Base-by-base conservation (phyloP, 2,797 vertebrate genomes). In the Tapirus indicus region DNA sequence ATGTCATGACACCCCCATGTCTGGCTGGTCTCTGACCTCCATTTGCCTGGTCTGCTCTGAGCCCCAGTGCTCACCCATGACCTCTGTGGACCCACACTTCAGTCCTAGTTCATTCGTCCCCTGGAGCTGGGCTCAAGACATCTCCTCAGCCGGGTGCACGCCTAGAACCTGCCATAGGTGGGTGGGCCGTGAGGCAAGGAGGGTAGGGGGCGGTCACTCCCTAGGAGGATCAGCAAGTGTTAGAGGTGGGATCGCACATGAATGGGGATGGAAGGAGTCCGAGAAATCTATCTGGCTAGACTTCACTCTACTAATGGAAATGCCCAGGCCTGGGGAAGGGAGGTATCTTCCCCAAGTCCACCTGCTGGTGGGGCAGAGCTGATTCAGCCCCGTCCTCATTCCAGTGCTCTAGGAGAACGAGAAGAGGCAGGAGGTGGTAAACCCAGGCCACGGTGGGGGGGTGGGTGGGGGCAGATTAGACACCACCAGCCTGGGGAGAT, bases 401-500 rank as follows among this genome's bases (percentile, higher is more conserved):
- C n/a, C 72, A 44, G 25, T 21, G 5, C 41, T 20, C 49, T 32
- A 18, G 47, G 56, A 72, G 20, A 16, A 4, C 3, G 23, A 16
- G 23, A 64, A 6, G 20, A 21, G 12, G 32, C 29, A 16, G 6
- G n/a, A 18, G 38, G 25, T 5, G 0, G 23, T 0, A 16, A 38
- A 25, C 11, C 4, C 3, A 29, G 27, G 14, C 13, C 32, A 25
- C 18, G 0, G 41, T 0, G 6, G n/a, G 44, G 4, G 32, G 32
- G 32, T 9, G 8, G 27, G 49, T n/a, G 64, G 32, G 27, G 60
- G n/a, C 32, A 47, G 72, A 12, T 0, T 5, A 47, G 47, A 29
- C 44, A 44, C 4, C n/a, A 9, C 5, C 27, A 14, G 12, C 54
- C n/a, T 62, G 32, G 52, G 69, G 35, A 25, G 25, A 32, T 5